Evolutionary conservation across 2,888 invertebrate species (phyloP).

Genomic region (Noctua janthina): DNA sequence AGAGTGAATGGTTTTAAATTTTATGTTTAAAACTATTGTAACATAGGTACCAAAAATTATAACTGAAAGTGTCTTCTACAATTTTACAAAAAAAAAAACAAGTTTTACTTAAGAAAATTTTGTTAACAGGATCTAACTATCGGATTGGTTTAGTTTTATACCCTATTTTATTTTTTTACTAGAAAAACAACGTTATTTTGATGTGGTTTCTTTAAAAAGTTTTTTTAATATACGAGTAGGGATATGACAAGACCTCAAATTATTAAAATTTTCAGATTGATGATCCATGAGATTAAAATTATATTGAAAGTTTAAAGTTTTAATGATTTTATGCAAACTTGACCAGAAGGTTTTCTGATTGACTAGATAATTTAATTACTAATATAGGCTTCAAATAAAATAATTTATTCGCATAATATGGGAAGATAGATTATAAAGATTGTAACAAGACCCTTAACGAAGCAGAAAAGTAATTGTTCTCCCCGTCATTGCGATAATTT

Average conservation of each 20-base stretch:
- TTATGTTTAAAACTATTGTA: background rate
- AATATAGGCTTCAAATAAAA: background rate
- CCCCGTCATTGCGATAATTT: too few species aligned
- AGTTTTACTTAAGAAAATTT: background rate
- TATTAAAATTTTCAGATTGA: conserved; percentile 6
- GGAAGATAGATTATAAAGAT: too few species aligned
- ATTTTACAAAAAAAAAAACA: background rate
- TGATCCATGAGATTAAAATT: conserved; percentile 15
- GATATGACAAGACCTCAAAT: background rate
- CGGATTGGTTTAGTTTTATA: background rate
- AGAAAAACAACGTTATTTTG: background rate
- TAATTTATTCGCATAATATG: too few species aligned
- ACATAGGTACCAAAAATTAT: background rate
- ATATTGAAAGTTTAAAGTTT: conserved; percentile 21
- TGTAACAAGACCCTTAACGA: too few species aligned
- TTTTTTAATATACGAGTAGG: background rate
- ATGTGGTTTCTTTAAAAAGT: background rate
- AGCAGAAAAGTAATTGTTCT: too few species aligned
- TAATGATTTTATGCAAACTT: conserved; percentile 18
- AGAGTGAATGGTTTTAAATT: fast-evolving
- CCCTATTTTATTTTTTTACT: background rate
- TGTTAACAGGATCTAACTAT: background rate
- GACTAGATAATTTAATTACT: conserved; percentile 18
- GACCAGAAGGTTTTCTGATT: background rate
- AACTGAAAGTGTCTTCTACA: background rate